phyloP scores from a whole-genome alignment of 2,797 vertebrate species.

The Podarcis siculus region DNA sequence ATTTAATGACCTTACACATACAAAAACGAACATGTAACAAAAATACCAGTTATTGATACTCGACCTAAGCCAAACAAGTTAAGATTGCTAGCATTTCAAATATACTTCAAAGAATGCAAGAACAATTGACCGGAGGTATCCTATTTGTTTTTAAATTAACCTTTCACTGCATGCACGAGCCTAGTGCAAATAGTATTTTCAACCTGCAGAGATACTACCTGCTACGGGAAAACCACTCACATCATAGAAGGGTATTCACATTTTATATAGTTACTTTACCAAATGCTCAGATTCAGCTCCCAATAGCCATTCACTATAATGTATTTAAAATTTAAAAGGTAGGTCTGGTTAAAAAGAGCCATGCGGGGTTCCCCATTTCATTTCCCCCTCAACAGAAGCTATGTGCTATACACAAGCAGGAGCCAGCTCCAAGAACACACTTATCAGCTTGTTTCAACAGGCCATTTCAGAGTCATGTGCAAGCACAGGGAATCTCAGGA shows the following conservation, averaged over 20 bases:
- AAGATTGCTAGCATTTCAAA: not conserved
- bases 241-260: slow-evolving; percentile 45
- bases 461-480: not conserved
- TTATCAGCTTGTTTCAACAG: not conserved
- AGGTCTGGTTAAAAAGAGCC: not conserved
- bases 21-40: slow-evolving; percentile 36
- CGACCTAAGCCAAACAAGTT: slow-evolving; percentile 24
- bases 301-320: not conserved
- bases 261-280: slow-evolving; percentile 36
- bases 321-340: not conserved
- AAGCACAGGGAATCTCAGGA: not conserved
- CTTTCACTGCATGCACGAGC: not conserved
- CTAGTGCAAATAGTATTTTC: slow-evolving; percentile 37
- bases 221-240: slow-evolving; percentile 44
- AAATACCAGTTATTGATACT: not conserved
- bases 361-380: slow-evolving; percentile 5
- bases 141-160: slow-evolving; percentile 4
- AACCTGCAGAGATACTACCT: slow-evolving; percentile 7
- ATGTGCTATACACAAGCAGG: not conserved
- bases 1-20: slow-evolving; percentile 56
- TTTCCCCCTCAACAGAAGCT: not conserved
- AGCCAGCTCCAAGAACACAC: not conserved
- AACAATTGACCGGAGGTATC: not conserved
- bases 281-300: not conserved
- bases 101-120: slow-evolving; percentile 10